Conservation (phyloP, 2,113 vertebrate species). For the Urocitellus parryii region DNA sequence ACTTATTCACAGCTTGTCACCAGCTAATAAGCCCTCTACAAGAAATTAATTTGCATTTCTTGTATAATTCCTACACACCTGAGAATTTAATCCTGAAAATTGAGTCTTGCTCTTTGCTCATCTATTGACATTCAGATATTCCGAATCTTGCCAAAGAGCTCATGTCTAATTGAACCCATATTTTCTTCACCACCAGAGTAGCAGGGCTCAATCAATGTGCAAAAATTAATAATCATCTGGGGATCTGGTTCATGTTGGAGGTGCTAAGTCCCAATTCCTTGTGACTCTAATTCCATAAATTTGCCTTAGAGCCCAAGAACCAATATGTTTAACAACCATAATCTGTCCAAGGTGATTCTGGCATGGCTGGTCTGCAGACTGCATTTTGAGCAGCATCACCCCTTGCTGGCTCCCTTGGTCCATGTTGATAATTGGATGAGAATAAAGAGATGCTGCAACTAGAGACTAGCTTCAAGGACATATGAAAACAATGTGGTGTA, state of each 20-base stretch:
- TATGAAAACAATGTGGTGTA: conserved; percentile 58
- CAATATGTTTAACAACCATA: background rate
- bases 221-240: background rate
- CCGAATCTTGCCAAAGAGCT: background rate
- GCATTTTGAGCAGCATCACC: background rate
- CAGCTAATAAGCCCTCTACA: background rate
- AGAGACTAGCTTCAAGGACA: conserved; percentile 1
- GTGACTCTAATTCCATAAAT: background rate
- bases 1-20: background rate
- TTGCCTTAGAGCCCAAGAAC: background rate
- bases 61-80: background rate
- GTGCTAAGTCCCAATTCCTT: background rate
- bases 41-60: conserved; percentile 35
- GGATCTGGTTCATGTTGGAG: background rate
- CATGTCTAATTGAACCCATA: background rate
- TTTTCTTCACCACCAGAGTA: background rate
- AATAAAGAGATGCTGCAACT: conserved; percentile 56
- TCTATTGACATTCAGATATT: background rate
- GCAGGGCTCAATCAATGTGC: background rate
- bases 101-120: conserved; percentile 2
- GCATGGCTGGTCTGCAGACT: background rate
- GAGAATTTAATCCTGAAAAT: background rate
- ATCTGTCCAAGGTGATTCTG: background rate
- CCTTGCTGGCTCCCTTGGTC: background rate
- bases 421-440: conserved; percentile 42